These are phyloP conservation scores for Gonatopus flavifemur DNA, from an alignment of 1,140 invertebrate genomes.

Conservation along the genomic window DNA sequence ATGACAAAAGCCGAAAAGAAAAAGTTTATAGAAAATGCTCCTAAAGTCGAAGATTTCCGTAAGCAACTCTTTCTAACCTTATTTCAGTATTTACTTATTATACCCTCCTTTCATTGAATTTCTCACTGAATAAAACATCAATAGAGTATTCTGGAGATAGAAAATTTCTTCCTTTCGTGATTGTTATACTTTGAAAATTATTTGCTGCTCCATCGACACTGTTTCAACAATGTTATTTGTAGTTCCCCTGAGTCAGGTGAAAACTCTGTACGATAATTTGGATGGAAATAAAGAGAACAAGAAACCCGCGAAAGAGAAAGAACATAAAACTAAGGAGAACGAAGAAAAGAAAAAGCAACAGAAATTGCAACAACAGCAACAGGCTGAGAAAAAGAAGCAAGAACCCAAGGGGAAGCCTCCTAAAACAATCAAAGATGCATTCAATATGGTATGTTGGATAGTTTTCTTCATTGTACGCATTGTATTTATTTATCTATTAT, in stretches of 20 bases:
- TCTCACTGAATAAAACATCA: too few relatives aligned
- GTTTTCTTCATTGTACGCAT: slow-evolving; percentile 6
- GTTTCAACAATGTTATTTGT: neutral
- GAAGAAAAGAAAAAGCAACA: slow-evolving; percentile 52
- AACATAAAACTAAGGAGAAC: slow-evolving; percentile 54
- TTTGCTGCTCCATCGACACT: neutral
- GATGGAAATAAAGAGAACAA: slow-evolving; percentile 55
- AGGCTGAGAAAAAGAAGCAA: slow-evolving; percentile 47
- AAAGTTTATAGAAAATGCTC: slow-evolving; percentile 60
- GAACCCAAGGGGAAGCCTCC: slow-evolving; percentile 60
- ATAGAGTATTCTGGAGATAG: too few relatives aligned
- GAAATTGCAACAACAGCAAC: slow-evolving; percentile 35
- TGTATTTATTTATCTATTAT: slow-evolving; percentile 9
- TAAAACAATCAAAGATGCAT: slow-evolving; percentile 68
- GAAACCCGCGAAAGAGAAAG: slow-evolving; percentile 49
- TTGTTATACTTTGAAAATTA: too few relatives aligned
- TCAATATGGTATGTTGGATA: slow-evolving; percentile 58
- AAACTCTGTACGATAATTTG: slow-evolving; percentile 54
- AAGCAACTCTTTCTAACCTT: slow-evolving; percentile 36
- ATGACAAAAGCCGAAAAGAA: slow-evolving; percentile 64
- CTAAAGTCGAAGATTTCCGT: slow-evolving; percentile 69
- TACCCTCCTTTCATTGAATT: too few relatives aligned
- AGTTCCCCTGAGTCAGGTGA: slow-evolving; percentile 58
- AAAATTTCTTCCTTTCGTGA: slow-evolving; percentile 3
- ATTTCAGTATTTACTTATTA: neutral